Conservation (phyloP, 2,888 invertebrate genomes). For the Erpobdella octoculata region DNA sequence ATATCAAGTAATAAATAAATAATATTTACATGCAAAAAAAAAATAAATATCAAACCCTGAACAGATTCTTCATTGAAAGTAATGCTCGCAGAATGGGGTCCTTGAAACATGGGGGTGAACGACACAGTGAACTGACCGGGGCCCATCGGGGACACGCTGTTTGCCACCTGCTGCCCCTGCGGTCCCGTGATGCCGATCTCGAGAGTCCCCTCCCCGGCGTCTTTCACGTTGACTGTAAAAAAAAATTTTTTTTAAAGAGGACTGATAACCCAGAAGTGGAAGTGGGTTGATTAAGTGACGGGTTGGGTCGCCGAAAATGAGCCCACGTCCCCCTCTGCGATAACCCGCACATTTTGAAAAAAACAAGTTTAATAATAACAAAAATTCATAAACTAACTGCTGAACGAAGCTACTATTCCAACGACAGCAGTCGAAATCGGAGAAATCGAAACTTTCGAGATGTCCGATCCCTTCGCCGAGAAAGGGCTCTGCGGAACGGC, state of each 20-base stretch:
- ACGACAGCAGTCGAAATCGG: constrained; percentile 77
- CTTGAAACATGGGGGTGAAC: constrained; percentile 78
- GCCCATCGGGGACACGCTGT: constrained; percentile 57
- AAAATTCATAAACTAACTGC: constrained; percentile 60
- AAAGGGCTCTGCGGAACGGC: constrained; percentile 51
- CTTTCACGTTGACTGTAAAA: constrained; percentile 86
- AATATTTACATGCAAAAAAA: too few species aligned
- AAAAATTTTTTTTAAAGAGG: background rate
- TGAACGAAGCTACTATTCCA: constrained; percentile 85
- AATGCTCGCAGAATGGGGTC: constrained; percentile 79
- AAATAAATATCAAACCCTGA: constrained; percentile 52
- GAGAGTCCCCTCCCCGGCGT: constrained; percentile 95
- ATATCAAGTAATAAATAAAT: too few species aligned
- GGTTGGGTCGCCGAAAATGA: too few species aligned
- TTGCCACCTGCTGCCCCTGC: constrained; percentile 92
- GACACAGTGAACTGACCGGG: constrained; percentile 73
- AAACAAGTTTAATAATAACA: background rate
- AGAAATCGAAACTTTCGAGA: constrained; percentile 81
- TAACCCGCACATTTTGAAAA: too few species aligned
- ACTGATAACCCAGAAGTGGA: background rate
- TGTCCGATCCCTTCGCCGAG: constrained; percentile 62
- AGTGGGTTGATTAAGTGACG: too few species aligned
- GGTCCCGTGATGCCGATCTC: constrained; percentile 83
- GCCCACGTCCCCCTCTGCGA: too few species aligned
- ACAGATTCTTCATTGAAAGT: constrained; percentile 58